A percentile compares a stretch with the other conserved stretches of the same genome.
phyloP scores from a whole-genome alignment of 1,140 invertebrate species.

The Calephelis nemesis region DNA sequence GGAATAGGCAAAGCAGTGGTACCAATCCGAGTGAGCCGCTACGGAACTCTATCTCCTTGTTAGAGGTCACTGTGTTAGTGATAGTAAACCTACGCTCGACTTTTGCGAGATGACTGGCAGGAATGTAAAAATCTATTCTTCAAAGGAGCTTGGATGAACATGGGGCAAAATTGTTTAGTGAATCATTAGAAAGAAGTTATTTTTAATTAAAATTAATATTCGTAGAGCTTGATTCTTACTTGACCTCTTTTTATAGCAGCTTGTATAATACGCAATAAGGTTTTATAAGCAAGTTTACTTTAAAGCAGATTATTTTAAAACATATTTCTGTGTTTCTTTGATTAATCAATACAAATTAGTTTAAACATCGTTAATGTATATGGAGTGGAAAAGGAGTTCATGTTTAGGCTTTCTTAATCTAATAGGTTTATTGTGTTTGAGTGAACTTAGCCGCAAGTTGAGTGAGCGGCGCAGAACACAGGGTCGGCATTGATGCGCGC shows the following conservation, averaged over 20 bases:
- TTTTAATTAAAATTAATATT: too few relatives aligned
- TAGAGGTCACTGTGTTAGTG: too few relatives aligned
- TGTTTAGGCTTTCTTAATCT: slow-evolving; percentile 44
- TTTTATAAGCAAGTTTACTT: neutral
- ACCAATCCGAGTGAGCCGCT: too few relatives aligned
- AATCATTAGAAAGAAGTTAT: too few relatives aligned
- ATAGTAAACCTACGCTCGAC: too few relatives aligned
- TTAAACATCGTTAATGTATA: neutral
- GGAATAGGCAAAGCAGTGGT: too few relatives aligned
- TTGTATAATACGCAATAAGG: neutral
- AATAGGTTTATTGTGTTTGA: slow-evolving; percentile 51
- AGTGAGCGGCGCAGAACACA: slow-evolving; percentile 38
- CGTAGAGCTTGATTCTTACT: neutral
- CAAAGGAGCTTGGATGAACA: too few relatives aligned
- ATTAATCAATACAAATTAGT: neutral
- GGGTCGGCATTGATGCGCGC: slow-evolving; percentile 66
- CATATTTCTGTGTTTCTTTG: neutral
- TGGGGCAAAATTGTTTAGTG: too few relatives aligned
- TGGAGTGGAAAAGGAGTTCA: neutral
- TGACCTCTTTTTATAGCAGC: slow-evolving; percentile 8
- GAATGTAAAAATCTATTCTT: too few relatives aligned
- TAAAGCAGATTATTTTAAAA: neutral
- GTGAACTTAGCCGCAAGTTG: slow-evolving; percentile 53
- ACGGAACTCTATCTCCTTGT: too few relatives aligned
- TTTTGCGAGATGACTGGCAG: too few relatives aligned